Conservation (phyloP, 2,797 vertebrate species). For the Catharus ustulatus region DNA sequence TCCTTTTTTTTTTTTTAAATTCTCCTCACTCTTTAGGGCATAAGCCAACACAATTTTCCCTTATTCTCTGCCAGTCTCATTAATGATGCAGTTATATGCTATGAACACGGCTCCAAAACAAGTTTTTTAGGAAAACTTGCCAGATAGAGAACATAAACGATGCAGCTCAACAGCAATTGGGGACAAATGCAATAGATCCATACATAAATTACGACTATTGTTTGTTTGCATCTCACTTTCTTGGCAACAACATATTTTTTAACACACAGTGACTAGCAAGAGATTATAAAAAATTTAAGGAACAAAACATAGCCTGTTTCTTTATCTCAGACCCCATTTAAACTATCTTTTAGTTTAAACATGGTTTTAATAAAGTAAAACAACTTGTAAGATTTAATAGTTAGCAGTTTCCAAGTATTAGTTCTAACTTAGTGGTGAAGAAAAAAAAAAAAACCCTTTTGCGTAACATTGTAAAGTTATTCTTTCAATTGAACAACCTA, state of each 20-base stretch:
- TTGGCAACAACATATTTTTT: neutral
- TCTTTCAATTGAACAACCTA: neutral
- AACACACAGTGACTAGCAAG: neutral
- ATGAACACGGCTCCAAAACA: neutral
- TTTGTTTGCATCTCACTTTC: conserved; percentile 30
- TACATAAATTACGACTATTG: conserved; percentile 38
- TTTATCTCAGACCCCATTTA: neutral
- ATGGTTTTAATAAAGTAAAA: neutral
- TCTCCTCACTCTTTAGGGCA: neutral
- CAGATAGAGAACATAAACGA: conserved; percentile 3
- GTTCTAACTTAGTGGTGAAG: neutral
- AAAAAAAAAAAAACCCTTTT: neutral
- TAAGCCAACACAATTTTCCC: neutral
- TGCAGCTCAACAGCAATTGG: neutral
- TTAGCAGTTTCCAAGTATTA: neutral
- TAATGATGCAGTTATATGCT: conserved; percentile 32
- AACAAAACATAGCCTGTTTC: neutral
- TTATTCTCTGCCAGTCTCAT: conserved; percentile 48
- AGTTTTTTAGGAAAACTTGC: conserved; percentile 19
- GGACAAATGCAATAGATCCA: neutral
- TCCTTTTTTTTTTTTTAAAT: neutral
- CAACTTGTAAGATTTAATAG: neutral
- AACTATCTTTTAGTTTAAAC: neutral
- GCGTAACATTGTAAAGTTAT: neutral
- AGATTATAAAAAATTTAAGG: neutral